These are phyloP conservation scores for Coregonus suidteri DNA, from an alignment of 2,797 vertebrate genomes.

Conservation along the genomic window DNA sequence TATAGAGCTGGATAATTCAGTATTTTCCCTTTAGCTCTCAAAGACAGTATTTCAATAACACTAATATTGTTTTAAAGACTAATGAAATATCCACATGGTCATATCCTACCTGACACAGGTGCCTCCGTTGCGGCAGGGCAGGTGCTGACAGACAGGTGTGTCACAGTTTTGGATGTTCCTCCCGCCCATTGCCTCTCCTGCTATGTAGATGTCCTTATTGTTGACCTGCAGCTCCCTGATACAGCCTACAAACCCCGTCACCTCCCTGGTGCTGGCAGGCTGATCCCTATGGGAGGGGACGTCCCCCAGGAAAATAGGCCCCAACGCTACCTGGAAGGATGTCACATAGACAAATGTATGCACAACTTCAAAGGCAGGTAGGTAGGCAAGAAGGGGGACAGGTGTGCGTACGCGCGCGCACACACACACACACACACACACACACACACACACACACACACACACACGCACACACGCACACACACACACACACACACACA, in stretches of 20 bases:
- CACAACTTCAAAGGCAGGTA: not conserved
- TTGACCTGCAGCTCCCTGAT: conserved; percentile 84
- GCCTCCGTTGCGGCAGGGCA: conserved; percentile 82
- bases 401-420: not conserved
- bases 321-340: conserved; percentile 74
- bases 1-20: not conserved
- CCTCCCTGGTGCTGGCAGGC: conserved; percentile 54
- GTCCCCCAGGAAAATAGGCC: conserved; percentile 82
- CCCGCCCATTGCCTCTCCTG: conserved; percentile 75
- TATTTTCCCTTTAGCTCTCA: conserved; percentile 1
- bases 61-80: conserved; percentile 5
- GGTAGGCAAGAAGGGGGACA: not conserved
- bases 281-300: conserved; percentile 72
- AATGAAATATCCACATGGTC: conserved; percentile 42
- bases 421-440: not conserved
- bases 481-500: not conserved
- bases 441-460: not conserved
- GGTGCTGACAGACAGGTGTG: conserved; percentile 75
- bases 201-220: conserved; percentile 77
- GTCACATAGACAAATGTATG: not conserved
- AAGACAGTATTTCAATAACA: conserved; percentile 2
- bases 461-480: not conserved
- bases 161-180: conserved; percentile 84
- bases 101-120: conserved; percentile 81
- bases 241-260: conserved; percentile 79